A percentile compares a stretch with the other conserved stretches of the same genome.
Evolutionary conservation across 2,888 invertebrate species (phyloP).

Genomic region (Oxyscelio sp.): DNA sequence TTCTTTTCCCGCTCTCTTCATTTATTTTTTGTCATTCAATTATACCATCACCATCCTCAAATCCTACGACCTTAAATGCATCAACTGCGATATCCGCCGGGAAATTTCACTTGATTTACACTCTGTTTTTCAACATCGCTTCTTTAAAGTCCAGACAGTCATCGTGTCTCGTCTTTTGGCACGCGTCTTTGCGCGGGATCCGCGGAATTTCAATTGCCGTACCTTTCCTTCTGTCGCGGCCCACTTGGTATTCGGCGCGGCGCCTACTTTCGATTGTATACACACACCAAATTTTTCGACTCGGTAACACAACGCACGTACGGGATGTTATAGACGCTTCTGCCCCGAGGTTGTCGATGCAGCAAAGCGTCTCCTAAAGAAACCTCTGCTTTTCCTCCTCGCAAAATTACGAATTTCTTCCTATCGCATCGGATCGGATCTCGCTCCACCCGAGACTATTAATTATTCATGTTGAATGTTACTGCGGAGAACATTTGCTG

Average conservation of each 20-base stretch:
- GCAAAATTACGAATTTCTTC: conserved; percentile 24
- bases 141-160: conserved; percentile 68
- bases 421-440: no score
- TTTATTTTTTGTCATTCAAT: not conserved
- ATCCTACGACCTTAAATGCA: conserved; percentile 3
- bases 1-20: no score
- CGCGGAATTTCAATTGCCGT: conserved; percentile 78
- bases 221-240: conserved; percentile 50
- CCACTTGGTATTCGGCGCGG: conserved; percentile 78
- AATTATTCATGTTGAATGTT: no score
- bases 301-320: conserved; percentile 80
- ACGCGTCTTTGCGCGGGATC: conserved; percentile 59
- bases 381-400: conserved; percentile 39
- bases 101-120: conserved; percentile 67
- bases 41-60: not conserved
- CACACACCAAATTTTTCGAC: conserved; percentile 80
- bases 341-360: conserved; percentile 61
- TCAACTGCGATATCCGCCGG: not conserved
- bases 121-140: conserved; percentile 65
- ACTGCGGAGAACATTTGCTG: no score
- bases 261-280: conserved; percentile 84
- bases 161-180: conserved; percentile 70
- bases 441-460: no score
- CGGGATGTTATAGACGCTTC: conserved; percentile 36
- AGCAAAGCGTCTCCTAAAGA: conserved; percentile 22